Conservation (phyloP, 2,888 invertebrate genomes). For the Lamproptera curius region DNA sequence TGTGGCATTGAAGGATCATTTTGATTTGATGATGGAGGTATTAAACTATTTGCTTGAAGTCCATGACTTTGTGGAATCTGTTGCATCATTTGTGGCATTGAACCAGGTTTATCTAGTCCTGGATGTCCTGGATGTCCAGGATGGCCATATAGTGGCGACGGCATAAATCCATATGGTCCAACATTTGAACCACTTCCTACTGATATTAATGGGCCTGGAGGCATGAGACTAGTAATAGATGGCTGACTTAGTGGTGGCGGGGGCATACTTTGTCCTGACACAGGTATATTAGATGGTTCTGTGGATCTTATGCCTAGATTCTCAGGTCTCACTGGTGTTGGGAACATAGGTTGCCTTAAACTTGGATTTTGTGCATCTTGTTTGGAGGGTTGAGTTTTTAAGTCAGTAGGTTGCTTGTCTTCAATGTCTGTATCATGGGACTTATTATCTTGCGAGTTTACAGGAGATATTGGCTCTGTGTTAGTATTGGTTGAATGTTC, state of each 20-base stretch:
- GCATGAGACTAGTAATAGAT: conserved; percentile 75
- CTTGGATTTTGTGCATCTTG: conserved; percentile 46
- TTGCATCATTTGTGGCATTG: conserved; percentile 59
- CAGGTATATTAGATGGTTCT: conserved; percentile 52
- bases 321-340: conserved; percentile 61
- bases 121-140: conserved; percentile 47
- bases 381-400: conserved; percentile 64
- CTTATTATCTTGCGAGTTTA: conserved; percentile 64
- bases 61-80: conserved; percentile 59
- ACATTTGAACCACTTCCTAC: conserved; percentile 77
- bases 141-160: conserved; percentile 66
- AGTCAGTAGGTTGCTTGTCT: conserved; percentile 67
- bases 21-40: conserved; percentile 51
- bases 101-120: conserved; percentile 61
- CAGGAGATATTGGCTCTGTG: conserved; percentile 68
- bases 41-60: conserved; percentile 48
- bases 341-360: conserved; percentile 54
- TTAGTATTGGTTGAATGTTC: conserved; percentile 57
- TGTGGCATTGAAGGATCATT: conserved; percentile 70
- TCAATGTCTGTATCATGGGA: conserved; percentile 55
- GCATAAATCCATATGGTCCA: conserved; percentile 81
- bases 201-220: conserved; percentile 79
- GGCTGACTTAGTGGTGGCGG: conserved; percentile 73
- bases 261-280: conserved; percentile 61
- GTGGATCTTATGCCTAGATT: conserved; percentile 59